A percentile compares a stretch with the other conserved stretches of the same genome.
Evolutionary conservation across 2,888 invertebrate genomes (phyloP).

Genomic region (Pollenia labialis): DNA sequence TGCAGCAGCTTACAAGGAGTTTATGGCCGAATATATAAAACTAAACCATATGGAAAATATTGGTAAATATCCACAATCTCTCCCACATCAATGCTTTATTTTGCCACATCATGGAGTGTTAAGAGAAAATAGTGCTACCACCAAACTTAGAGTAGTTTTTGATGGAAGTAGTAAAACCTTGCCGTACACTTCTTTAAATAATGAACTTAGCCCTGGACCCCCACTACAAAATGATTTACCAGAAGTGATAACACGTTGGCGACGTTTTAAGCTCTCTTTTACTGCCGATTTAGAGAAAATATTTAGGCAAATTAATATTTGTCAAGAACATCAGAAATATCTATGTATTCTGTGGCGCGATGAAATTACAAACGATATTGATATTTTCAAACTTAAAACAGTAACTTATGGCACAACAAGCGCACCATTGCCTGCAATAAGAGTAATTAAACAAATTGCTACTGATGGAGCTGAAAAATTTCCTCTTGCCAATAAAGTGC

Average conservation of each 20-base stretch:
- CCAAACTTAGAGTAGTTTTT: conserved; percentile 43
- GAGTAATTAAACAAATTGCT: conserved; percentile 42
- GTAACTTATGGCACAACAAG: conserved; percentile 36
- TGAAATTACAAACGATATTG: conserved; percentile 5
- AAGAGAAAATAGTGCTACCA: conserved; percentile 41
- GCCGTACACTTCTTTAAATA: conserved; percentile 28
- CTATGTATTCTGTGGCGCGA: conserved; percentile 54
- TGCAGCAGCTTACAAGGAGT: conserved; percentile 9
- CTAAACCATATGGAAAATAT: conserved; percentile 40
- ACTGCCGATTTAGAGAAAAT: conserved; percentile 50
- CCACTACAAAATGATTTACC: conserved; percentile 52
- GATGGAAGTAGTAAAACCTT: conserved; percentile 27
- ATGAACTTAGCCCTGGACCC: conserved; percentile 30
- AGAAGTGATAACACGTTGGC: conserved; percentile 31
- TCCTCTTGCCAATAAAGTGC: conserved; percentile 11
- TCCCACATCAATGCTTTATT: conserved; percentile 22
- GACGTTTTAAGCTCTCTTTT: conserved; percentile 34
- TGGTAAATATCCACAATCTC: conserved; percentile 50
- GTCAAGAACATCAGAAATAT: conserved; percentile 42
- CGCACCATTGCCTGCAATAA: conserved; percentile 25
- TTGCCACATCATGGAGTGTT: conserved; percentile 45
- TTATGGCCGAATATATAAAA: conserved; percentile 23
- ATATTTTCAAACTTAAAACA: conserved; percentile 41
- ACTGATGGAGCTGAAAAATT: conserved; percentile 18
- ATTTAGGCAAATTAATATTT: conserved; percentile 49